Conservation (phyloP, 2,113 vertebrate species). For the Trinectes maculatus region DNA sequence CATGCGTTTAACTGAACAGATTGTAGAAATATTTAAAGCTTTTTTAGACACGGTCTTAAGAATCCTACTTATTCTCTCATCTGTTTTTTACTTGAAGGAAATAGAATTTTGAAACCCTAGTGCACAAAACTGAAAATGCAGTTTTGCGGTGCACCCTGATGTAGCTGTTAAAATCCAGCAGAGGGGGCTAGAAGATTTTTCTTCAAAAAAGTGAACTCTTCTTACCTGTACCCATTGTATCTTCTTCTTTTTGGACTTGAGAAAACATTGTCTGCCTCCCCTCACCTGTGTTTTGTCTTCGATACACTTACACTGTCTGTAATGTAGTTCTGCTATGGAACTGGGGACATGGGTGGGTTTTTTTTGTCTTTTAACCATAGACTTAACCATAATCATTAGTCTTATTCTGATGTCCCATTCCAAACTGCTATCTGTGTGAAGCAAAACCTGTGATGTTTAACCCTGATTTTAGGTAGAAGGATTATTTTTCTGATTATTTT, state of each 20-base stretch:
- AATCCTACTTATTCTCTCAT: neutral
- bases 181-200: slow-evolving; percentile 68
- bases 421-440: too few species aligned
- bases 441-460: neutral
- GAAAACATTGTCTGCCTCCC: too few species aligned
- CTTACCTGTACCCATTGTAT: neutral
- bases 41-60: neutral
- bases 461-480: too few species aligned
- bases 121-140: neutral
- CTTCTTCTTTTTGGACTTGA: too few species aligned
- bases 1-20: neutral
- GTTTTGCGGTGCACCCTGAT: too few species aligned
- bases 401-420: too few species aligned
- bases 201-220: neutral
- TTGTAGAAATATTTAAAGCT: too few species aligned
- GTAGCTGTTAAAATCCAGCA: slow-evolving; percentile 49
- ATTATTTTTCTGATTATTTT: neutral
- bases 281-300: neutral
- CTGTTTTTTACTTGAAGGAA: slow-evolving; percentile 9
- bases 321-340: neutral
- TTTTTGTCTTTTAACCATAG: too few species aligned
- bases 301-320: neutral
- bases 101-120: neutral
- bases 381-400: too few species aligned
- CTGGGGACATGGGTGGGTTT: too few species aligned